phyloP scores from a whole-genome alignment of 2,113 vertebrate genomes.

The Manacus vitellinus region DNA sequence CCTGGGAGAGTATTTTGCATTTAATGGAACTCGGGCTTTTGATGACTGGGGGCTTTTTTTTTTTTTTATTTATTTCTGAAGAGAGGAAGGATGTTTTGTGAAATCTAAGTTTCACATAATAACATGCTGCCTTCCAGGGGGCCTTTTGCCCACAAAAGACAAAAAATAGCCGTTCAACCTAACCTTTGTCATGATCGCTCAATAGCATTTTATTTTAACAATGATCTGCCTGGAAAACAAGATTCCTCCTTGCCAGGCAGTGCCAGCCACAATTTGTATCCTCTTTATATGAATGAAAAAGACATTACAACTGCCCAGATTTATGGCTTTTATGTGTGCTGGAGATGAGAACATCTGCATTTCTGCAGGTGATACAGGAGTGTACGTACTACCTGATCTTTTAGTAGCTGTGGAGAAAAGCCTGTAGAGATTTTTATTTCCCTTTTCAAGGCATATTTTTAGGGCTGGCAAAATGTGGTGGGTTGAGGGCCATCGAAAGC shows the following conservation, averaged over 20 bases:
- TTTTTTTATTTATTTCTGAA: not conserved
- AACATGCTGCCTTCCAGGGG: not conserved
- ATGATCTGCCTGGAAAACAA: not conserved
- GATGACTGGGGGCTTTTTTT: not conserved
- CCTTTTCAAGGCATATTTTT: not conserved
- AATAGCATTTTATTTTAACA: not conserved
- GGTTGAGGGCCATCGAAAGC: not conserved
- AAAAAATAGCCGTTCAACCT: not conserved
- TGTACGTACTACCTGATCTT: not conserved
- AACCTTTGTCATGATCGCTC: not conserved
- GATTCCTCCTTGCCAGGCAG: not conserved
- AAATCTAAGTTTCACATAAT: not conserved
- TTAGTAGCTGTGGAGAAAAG: not conserved
- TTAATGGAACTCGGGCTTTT: not conserved
- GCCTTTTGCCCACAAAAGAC: not conserved
- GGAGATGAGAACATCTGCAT: slow-evolving; percentile 24
- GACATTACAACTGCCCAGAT: not conserved
- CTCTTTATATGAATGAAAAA: not conserved
- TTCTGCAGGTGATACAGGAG: not conserved
- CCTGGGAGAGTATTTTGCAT: not conserved
- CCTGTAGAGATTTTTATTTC: not conserved
- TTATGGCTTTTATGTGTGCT: slow-evolving; percentile 28
- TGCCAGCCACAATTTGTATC: not conserved
- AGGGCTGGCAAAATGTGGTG: not conserved
- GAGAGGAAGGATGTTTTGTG: not conserved